Conservation (phyloP, 2,888 invertebrate species). For the Ormyrus nitidulus region DNA sequence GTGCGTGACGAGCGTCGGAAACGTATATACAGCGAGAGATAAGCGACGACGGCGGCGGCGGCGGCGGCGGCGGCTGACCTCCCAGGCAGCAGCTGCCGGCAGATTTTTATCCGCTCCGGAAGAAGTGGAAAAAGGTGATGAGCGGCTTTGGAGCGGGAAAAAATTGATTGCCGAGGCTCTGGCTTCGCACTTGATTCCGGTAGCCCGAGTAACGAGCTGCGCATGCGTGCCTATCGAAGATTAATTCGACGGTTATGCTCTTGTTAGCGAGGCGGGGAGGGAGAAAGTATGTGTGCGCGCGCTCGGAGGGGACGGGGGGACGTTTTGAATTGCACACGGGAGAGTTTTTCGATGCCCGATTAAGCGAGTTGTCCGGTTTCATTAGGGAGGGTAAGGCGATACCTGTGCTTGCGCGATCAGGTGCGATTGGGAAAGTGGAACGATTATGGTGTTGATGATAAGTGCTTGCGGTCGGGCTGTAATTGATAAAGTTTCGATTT, state of each 20-base stretch:
- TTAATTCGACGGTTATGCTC: slow-evolving; percentile 42
- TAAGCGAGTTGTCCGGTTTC: slow-evolving; percentile 27
- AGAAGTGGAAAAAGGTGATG: slow-evolving; percentile 42
- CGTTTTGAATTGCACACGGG: no score
- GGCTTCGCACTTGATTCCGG: slow-evolving; percentile 50
- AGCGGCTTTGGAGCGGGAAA: slow-evolving; percentile 37
- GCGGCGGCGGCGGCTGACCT: no score
- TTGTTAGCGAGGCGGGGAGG: neutral
- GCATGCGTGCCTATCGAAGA: slow-evolving; percentile 46
- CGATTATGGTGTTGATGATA: no score
- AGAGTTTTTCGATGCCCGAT: neutral
- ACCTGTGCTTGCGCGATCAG: neutral
- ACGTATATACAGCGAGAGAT: no score
- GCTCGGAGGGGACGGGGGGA: no score
- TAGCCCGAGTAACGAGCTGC: slow-evolving; percentile 47
- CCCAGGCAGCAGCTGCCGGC: no score
- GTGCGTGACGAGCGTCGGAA: no score
- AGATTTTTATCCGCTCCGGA: no score
- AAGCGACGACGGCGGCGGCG: no score
- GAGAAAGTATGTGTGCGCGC: slow-evolving; percentile 1
- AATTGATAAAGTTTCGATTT: no score
- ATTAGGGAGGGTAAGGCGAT: neutral
- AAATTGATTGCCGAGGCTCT: slow-evolving; percentile 38
- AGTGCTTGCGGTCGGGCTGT: no score
- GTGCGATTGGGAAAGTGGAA: neutral